Conservation (phyloP, 2,797 vertebrate genomes). For the Sebastes hubbsi region DNA sequence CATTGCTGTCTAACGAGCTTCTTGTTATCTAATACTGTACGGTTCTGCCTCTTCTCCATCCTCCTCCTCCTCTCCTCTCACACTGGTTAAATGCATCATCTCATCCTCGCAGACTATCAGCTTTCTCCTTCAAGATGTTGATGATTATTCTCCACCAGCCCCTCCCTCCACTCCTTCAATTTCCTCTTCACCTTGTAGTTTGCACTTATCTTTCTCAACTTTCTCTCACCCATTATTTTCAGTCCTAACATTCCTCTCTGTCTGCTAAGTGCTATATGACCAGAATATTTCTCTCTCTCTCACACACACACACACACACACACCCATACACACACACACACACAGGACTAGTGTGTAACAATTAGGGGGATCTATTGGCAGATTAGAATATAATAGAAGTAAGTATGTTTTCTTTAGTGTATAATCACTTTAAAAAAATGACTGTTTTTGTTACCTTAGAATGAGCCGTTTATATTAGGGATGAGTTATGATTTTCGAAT, state of each 20-base stretch:
- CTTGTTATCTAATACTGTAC: conserved; percentile 30
- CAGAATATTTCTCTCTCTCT: background rate
- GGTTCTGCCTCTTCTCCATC: conserved; percentile 1
- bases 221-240: background rate
- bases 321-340: too few relatives aligned
- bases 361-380: too few relatives aligned
- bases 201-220: background rate
- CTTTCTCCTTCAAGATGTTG: conserved; percentile 55
- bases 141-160: conserved; percentile 31
- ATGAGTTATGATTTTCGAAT: too few relatives aligned
- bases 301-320: too few relatives aligned
- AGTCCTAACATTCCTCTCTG: background rate
- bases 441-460: too few relatives aligned
- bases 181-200: conserved; percentile 20
- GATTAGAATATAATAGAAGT: too few relatives aligned
- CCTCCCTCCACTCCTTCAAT: conserved; percentile 4
- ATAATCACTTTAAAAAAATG: too few relatives aligned
- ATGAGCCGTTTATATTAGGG: too few relatives aligned
- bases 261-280: background rate
- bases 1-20: conserved; percentile 26
- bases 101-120: conserved; percentile 39
- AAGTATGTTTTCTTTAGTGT: too few relatives aligned
- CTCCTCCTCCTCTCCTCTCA: conserved; percentile 27
- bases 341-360: too few relatives aligned
- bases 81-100: conserved; percentile 40